Evolutionary conservation across 1,140 invertebrate species (phyloP), one percentile per base, ranked within the genome.

Genomic region (Trachelipus rathkii): DNA sequence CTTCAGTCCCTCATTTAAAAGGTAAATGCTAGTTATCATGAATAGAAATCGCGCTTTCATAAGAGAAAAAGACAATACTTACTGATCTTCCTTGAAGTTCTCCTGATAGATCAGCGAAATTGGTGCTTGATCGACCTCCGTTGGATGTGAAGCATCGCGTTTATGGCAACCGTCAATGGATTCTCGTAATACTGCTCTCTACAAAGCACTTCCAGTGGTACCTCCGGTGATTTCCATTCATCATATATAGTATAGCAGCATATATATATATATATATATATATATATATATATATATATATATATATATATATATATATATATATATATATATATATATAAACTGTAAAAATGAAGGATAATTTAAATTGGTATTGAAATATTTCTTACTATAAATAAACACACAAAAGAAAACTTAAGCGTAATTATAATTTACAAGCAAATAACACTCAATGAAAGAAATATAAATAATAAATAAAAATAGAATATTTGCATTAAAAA

Each of bases 201-300:
- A n/a, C 50, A 13, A 60, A 60, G 50, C 4, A 60, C 19, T 60
- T 60, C 50, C 11, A 60, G 50, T 60, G 50, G 19, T 60, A 19
- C 50, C 50, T 60, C 50, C 11, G 50, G 11, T 60, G 11, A 60
- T 15, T 19, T 60, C 50, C n/a, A 60, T 60, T 60, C 50, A 60
- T 60, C 50, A 15, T 60, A 60, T 60, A 15, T 60, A 60, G 2
- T n/a, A 11, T 76, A 60, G 2, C 2, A 4, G 8, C 8, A 60
- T 60, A 60, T 60, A 60, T 60, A 60, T 60, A 60, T 60, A 60
- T 60, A 19, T 15, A 60, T 60, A 60, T 15, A 19, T 19, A 15
- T 60, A 60, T 60, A 60, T 60, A 15, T 60, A 60, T 60, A 15
- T 60, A 60, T 60, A n/a, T n/a, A n/a, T n/a, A n/a, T n/a, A n/a